Conservation (phyloP, 35 echinoderm and acorn worm species). For the Amphiura filiformis region DNA sequence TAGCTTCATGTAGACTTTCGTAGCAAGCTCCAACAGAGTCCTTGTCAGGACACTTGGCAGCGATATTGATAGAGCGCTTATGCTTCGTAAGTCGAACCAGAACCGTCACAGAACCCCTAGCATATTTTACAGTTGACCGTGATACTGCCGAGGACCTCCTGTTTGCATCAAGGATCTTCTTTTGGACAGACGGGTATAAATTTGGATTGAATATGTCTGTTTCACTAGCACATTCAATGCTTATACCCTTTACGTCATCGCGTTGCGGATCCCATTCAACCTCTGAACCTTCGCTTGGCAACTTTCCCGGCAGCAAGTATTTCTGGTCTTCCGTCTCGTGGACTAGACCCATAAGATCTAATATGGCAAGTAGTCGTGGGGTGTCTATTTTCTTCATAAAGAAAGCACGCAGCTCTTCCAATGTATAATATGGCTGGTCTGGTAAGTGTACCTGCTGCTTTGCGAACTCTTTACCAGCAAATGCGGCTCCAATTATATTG, state of each 20-base stretch:
- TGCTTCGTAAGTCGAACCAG: too few relatives aligned
- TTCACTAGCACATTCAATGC: neutral
- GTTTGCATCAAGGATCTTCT: too few relatives aligned
- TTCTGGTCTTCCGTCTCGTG: neutral
- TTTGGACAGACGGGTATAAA: too few relatives aligned
- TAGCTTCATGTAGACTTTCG: neutral
- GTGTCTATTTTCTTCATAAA: too few relatives aligned
- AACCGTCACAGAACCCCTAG: neutral
- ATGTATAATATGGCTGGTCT: neutral
- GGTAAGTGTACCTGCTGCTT: neutral
- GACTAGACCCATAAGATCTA: neutral
- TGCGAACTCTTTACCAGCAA: neutral
- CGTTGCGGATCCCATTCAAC: neutral
- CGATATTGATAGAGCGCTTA: too few relatives aligned
- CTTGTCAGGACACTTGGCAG: neutral
- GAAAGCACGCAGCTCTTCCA: neutral
- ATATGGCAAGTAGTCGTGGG: neutral
- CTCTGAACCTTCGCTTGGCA: neutral
- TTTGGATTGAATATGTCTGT: neutral
- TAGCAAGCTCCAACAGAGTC: neutral
- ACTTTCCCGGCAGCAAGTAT: neutral
- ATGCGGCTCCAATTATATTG: neutral
- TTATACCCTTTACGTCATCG: neutral
- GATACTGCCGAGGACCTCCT: neutral
- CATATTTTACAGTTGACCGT: neutral